Conservation (phyloP, 2,888 invertebrate genomes). For the Pyrocoelia pectoralis region DNA sequence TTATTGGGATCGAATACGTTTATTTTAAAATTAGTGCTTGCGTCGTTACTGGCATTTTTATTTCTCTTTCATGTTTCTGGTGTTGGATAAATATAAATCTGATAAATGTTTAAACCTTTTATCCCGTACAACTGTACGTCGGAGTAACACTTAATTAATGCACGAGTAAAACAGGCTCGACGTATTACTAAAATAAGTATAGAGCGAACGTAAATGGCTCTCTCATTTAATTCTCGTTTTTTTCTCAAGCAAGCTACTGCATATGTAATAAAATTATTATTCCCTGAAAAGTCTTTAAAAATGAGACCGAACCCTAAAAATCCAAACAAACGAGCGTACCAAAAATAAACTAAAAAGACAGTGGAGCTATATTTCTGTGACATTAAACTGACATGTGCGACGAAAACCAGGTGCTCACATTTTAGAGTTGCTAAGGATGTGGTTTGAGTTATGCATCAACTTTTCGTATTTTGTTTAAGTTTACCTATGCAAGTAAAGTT, state of each 20-base stretch:
- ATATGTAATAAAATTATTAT: slow-evolving; percentile 15
- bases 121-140: too few species aligned
- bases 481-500: not conserved
- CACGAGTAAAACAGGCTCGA: too few species aligned
- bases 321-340: slow-evolving; percentile 22
- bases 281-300: slow-evolving; percentile 16
- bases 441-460: slow-evolving; percentile 6
- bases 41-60: not conserved
- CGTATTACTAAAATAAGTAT: too few species aligned
- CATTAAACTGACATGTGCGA: slow-evolving; percentile 30
- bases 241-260: not conserved
- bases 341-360: slow-evolving; percentile 26
- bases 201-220: too few species aligned
- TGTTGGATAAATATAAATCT: too few species aligned
- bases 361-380: slow-evolving; percentile 26
- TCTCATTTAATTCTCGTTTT: too few species aligned
- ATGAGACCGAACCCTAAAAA: slow-evolving; percentile 16
- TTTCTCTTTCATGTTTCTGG: not conserved
- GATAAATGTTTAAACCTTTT: too few species aligned
- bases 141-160: too few species aligned
- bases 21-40: not conserved
- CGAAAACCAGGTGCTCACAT: slow-evolving; percentile 27
- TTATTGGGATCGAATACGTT: not conserved
- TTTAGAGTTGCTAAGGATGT: slow-evolving; percentile 13
- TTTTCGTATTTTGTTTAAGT: slow-evolving; percentile 1